Conservation (phyloP, 1,140 invertebrate species). For the Procambarus clarkii region DNA sequence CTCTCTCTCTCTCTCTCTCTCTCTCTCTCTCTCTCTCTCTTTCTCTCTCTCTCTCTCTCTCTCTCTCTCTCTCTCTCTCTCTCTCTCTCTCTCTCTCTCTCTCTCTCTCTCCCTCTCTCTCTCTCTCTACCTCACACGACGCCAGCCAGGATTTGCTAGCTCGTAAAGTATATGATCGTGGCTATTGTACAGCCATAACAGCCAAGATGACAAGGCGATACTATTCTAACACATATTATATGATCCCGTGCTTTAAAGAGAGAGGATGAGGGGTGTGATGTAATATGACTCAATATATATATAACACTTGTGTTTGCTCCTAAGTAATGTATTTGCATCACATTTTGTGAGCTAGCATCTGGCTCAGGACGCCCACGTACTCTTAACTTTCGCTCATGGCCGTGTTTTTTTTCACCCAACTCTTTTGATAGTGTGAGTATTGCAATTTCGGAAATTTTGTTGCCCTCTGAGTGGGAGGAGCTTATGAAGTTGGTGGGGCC, state of each 20-base stretch:
- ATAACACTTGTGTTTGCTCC: background rate
- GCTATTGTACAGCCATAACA: conserved; percentile 43
- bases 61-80: no score
- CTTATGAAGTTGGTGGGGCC: conserved; percentile 43
- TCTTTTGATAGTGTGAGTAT: conserved; percentile 45
- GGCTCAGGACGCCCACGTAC: background rate
- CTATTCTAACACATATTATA: conserved; percentile 18
- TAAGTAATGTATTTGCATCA: background rate
- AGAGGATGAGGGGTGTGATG: background rate
- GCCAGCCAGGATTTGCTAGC: conserved; percentile 31
- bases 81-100: no score
- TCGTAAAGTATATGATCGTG: conserved; percentile 63
- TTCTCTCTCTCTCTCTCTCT: conserved; percentile 26
- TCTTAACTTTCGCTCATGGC: conserved; percentile 21
- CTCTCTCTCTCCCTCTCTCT: conserved; percentile 45
- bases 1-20: conserved; percentile 43
- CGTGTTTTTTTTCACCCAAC: conserved; percentile 19
- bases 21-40: conserved; percentile 31
- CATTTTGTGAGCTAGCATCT: background rate
- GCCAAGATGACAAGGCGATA: conserved; percentile 32
- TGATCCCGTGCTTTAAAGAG: background rate
- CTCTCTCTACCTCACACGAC: conserved; percentile 31
- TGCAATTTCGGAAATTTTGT: conserved; percentile 51
- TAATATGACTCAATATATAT: background rate
- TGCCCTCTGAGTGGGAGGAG: conserved; percentile 57